These are phyloP conservation scores for Drosophila aldrichi DNA, from an alignment of 2,888 invertebrate species.

Conservation along the genomic window DNA sequence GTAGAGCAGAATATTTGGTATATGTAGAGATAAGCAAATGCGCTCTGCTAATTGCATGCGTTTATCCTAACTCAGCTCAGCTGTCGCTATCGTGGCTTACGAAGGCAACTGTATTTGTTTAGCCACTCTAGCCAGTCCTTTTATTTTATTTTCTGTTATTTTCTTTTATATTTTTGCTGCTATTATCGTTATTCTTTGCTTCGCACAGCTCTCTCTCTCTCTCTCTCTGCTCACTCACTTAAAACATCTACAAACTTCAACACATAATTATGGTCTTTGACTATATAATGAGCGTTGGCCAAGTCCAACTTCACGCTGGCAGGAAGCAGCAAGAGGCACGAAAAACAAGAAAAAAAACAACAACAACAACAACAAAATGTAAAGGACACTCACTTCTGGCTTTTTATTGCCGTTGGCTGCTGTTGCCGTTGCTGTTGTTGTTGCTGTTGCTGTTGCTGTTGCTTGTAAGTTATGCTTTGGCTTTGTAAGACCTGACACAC, in stretches of 20 bases:
- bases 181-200: conserved; percentile 43
- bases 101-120: conserved; percentile 41
- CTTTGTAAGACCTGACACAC: conserved; percentile 61
- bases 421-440: conserved; percentile 37
- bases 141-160: conserved; percentile 1
- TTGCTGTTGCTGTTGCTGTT: conserved; percentile 20
- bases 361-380: conserved; percentile 51
- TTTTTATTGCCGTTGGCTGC: conserved; percentile 68
- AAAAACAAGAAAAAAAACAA: background rate
- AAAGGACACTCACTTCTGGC: conserved; percentile 76
- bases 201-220: conserved; percentile 19
- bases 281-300: conserved; percentile 76
- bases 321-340: conserved; percentile 59
- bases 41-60: background rate
- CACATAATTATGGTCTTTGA: conserved; percentile 82
- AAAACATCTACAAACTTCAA: conserved; percentile 77
- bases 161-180: conserved; percentile 8
- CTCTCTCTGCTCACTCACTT: conserved; percentile 52
- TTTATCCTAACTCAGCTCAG: conserved; percentile 8
- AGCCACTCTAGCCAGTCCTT: conserved; percentile 15
- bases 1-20: background rate
- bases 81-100: conserved; percentile 17
- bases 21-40: background rate
- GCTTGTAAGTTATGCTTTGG: conserved; percentile 76
- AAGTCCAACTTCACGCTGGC: conserved; percentile 60